A percentile compares a stretch with the other conserved stretches of the same genome.
These are phyloP conservation scores for Hypolimnas misippus DNA, from an alignment of 2,888 invertebrate genomes.

Conservation along the genomic window DNA sequence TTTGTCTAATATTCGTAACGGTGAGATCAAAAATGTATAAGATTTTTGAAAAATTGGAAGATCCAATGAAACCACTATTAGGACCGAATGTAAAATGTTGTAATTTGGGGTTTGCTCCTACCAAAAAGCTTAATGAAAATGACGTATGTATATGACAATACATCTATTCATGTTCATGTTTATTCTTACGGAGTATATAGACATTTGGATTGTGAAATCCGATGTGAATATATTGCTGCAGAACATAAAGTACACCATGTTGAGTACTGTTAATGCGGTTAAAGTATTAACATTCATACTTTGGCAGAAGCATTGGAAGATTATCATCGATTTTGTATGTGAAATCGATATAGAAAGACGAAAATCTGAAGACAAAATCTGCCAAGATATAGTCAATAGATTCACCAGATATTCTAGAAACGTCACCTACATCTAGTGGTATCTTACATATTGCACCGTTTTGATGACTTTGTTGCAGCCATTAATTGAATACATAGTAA, in stretches of 20 bases:
- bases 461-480: too few relatives aligned
- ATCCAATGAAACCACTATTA: conserved; percentile 59
- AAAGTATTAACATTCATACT: conserved; percentile 61
- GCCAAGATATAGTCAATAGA: too few relatives aligned
- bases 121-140: conserved; percentile 52
- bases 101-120: conserved; percentile 67
- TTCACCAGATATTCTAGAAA: too few relatives aligned
- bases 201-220: conserved; percentile 64
- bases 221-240: conserved; percentile 60
- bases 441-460: too few relatives aligned
- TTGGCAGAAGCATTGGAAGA: conserved; percentile 64
- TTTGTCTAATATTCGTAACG: background rate
- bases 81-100: conserved; percentile 68
- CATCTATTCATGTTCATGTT: conserved; percentile 60
- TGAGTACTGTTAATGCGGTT: conserved; percentile 60
- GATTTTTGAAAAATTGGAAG: conserved; percentile 60
- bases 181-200: conserved; percentile 59
- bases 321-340: conserved; percentile 64
- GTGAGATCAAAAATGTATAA: conserved; percentile 34
- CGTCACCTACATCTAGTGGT: too few relatives aligned
- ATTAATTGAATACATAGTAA: too few relatives aligned
- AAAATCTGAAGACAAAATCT: conserved; percentile 49
- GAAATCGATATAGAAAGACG: conserved; percentile 58
- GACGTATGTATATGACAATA: conserved; percentile 55
- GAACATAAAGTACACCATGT: conserved; percentile 69